Percentiles rank a stretch among this genome's conserved stretches.
Conservation (phyloP, 2,888 invertebrate species). For the Heliconius cydno region DNA sequence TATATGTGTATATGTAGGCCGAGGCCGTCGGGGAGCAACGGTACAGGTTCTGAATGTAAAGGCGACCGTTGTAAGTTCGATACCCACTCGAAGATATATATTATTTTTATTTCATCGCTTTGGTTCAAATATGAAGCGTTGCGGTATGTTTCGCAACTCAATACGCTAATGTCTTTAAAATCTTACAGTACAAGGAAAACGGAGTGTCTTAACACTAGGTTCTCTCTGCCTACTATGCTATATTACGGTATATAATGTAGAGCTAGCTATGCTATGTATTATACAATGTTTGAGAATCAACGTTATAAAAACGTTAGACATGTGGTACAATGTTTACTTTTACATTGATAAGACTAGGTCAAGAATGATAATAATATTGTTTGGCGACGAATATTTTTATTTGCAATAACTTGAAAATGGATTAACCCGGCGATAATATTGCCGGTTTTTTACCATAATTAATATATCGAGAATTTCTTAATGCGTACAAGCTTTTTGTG, state of each 20-base stretch:
- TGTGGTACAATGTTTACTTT: conserved; percentile 12
- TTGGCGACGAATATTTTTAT: conserved; percentile 3
- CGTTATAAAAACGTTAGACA: conserved; percentile 24
- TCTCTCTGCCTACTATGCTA: no score
- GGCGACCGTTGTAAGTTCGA: background rate
- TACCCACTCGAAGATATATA: background rate
- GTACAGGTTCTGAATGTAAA: no score
- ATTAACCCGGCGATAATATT: background rate
- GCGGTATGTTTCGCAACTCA: no score
- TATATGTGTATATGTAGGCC: background rate
- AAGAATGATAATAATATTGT: conserved; percentile 10
- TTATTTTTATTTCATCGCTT: background rate
- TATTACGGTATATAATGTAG: background rate
- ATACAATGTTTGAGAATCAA: conserved; percentile 1
- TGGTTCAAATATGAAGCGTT: background rate
- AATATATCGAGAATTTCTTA: no score
- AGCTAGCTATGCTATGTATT: background rate
- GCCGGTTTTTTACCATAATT: background rate
- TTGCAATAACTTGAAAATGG: background rate
- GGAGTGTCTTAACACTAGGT: no score
- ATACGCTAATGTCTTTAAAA: background rate
- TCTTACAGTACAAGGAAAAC: background rate
- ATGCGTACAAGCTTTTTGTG: no score
- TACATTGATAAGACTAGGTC: conserved; percentile 5
- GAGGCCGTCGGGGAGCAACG: no score